phyloP scores from a whole-genome alignment of 2,797 vertebrate species.

The Myotis vivesi region DNA sequence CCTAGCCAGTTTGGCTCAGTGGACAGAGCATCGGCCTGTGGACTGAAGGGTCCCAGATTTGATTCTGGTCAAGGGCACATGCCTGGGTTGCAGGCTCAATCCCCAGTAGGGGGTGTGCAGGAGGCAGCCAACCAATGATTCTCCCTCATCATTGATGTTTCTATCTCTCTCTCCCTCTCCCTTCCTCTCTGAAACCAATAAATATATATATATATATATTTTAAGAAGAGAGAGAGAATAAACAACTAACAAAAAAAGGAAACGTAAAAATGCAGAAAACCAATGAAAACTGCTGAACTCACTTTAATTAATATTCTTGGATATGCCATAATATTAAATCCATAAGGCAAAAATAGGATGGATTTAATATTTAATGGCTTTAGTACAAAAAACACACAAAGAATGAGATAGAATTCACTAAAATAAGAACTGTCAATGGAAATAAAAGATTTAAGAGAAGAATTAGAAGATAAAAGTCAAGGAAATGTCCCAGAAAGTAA shows the following conservation, averaged over 20 bases:
- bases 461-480: background rate
- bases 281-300: background rate
- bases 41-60: too few relatives aligned
- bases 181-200: too few relatives aligned
- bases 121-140: too few relatives aligned
- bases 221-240: background rate
- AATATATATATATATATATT: background rate
- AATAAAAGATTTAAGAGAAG: constrained; percentile 4
- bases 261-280: background rate
- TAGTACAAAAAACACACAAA: too few relatives aligned
- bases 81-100: too few relatives aligned
- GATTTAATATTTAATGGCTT: too few relatives aligned
- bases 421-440: background rate
- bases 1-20: too few relatives aligned
- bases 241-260: background rate
- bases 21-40: too few relatives aligned
- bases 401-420: background rate
- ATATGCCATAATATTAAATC: background rate
- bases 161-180: too few relatives aligned
- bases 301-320: background rate
- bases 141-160: too few relatives aligned
- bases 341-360: background rate
- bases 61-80: too few relatives aligned
- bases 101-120: too few relatives aligned
- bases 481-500: background rate